phyloP scores from a whole-genome alignment of 2,113 vertebrate genomes.

The Lipophrys pholis region DNA sequence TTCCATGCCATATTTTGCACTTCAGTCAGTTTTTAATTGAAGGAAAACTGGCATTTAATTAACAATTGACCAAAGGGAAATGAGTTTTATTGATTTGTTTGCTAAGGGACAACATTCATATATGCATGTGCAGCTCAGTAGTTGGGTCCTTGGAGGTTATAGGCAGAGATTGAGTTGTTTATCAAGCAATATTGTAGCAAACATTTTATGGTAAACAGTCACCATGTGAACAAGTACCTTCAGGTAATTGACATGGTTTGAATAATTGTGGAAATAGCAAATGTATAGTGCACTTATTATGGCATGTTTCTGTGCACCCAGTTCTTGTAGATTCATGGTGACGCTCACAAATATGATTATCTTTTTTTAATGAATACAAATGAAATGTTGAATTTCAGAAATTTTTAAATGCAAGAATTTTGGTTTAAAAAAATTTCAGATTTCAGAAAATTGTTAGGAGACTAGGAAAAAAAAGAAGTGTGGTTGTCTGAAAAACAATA shows the following conservation, averaged over 20 bases:
- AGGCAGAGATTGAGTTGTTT: slow-evolving; percentile 56
- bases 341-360: not conserved
- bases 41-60: slow-evolving; percentile 78
- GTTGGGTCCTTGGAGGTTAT: slow-evolving; percentile 49
- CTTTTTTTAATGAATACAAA: not conserved
- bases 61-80: slow-evolving; percentile 81
- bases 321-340: not conserved
- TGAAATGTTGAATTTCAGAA: not conserved
- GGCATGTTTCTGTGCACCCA: slow-evolving; percentile 1
- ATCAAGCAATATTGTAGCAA: slow-evolving; percentile 62
- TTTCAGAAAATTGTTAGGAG: not conserved
- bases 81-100: slow-evolving; percentile 84
- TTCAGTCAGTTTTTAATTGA: slow-evolving; percentile 76
- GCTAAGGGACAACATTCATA: slow-evolving; percentile 69
- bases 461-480: no score
- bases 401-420: not conserved
- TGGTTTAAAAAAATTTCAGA: not conserved
- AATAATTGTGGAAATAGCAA: slow-evolving; percentile 9
- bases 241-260: slow-evolving; percentile 1
- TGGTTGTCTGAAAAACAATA: not conserved
- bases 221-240: slow-evolving; percentile 15
- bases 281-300: not conserved
- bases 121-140: slow-evolving; percentile 51
- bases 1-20: slow-evolving; percentile 66
- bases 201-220: slow-evolving; percentile 27